Evolutionary conservation across 2,113 vertebrate genomes (phyloP).

Genomic region (Pachypanchax playfairii): DNA sequence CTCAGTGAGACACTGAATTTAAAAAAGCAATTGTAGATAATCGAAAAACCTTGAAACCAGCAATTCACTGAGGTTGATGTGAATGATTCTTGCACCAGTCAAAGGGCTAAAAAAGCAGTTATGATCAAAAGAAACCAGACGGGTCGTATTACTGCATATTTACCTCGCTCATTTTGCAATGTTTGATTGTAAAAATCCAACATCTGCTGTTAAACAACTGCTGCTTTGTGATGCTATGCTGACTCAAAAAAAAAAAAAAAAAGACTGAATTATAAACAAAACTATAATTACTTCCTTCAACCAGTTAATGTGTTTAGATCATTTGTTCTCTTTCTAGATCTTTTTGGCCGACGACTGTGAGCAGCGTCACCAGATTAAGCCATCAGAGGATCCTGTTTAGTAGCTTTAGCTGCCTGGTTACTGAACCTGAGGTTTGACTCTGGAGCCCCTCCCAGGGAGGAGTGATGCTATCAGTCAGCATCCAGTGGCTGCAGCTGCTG

Average conservation of each 20-base stretch:
- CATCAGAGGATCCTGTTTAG: constrained; percentile 42
- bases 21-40: constrained; percentile 49
- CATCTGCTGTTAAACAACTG: constrained; percentile 54
- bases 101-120: constrained; percentile 75
- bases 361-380: constrained; percentile 45
- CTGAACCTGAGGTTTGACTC: constrained; percentile 39
- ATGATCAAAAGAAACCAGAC: constrained; percentile 48
- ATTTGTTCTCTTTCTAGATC: constrained; percentile 37
- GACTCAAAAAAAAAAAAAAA: constrained; percentile 50
- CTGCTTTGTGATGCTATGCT: constrained; percentile 69
- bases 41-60: constrained; percentile 67
- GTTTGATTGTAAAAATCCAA: constrained; percentile 55
- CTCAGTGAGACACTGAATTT: too few species aligned
- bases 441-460: constrained; percentile 24
- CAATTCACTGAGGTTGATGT: constrained; percentile 67
- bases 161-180: constrained; percentile 65
- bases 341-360: constrained; percentile 13
- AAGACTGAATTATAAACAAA: constrained; percentile 43
- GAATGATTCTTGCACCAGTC: constrained; percentile 72
- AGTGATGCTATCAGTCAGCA: constrained; percentile 52
- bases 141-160: constrained; percentile 71
- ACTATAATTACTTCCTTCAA: constrained; percentile 34
- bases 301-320: constrained; percentile 49
- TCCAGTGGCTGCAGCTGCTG: too few species aligned
- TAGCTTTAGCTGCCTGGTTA: constrained; percentile 43